Percentiles rank a stretch among this genome's conserved stretches.
Evolutionary conservation across 1,140 invertebrate species (phyloP).

Genomic region (Drosophila chauvacae): DNA sequence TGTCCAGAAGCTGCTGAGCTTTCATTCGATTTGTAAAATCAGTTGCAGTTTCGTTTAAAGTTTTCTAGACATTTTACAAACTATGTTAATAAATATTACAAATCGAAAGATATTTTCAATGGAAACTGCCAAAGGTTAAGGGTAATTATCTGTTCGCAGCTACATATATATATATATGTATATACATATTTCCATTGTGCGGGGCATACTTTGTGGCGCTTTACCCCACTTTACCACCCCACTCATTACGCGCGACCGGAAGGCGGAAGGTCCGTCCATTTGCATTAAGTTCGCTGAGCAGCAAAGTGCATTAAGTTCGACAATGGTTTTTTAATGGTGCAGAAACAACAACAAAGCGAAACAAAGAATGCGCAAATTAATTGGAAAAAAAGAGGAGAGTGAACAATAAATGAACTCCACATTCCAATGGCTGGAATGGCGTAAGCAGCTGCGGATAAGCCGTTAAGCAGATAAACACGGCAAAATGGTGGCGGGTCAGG

Average conservation of each 20-base stretch:
- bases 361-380: constrained; percentile 29
- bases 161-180: not conserved
- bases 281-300: constrained; percentile 40
- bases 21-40: not conserved
- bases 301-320: constrained; percentile 51
- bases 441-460: constrained; percentile 46
- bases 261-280: constrained; percentile 19
- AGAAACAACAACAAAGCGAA: constrained; percentile 4
- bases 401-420: constrained; percentile 46
- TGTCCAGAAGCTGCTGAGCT: not conserved
- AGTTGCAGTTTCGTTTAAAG: too few relatives aligned
- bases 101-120: not conserved
- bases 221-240: not conserved
- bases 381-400: constrained; percentile 8
- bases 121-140: not conserved
- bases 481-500: constrained; percentile 18
- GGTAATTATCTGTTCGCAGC: not conserved
- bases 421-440: constrained; percentile 34
- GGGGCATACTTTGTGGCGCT: constrained; percentile 25
- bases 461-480: constrained; percentile 49
- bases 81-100: not conserved
- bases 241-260: constrained; percentile 24
- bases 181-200: not conserved
- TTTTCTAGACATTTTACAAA: not conserved
- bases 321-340: constrained; percentile 45